Conservation (phyloP, 2,113 vertebrate genomes). For the Epinephelus cyanopodus region DNA sequence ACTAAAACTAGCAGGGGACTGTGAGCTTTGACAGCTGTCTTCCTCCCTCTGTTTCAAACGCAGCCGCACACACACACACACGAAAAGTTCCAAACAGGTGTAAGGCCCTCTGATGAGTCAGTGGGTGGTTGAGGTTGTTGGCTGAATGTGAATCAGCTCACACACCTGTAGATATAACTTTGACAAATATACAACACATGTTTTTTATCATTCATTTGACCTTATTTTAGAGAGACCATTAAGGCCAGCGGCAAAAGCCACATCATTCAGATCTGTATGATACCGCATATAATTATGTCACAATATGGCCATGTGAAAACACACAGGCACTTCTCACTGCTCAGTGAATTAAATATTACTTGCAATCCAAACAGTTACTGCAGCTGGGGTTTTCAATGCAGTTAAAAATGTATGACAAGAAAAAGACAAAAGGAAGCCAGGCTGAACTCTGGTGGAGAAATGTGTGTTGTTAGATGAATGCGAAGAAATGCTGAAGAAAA, state of each 20-base stretch:
- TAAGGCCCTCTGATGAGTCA: conserved; percentile 44
- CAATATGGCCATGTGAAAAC: background rate
- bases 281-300: background rate
- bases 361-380: background rate
- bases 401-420: background rate
- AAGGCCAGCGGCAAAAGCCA: background rate
- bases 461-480: background rate
- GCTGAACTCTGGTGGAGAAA: background rate
- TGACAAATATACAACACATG: background rate
- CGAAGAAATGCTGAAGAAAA: background rate
- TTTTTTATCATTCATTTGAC: conserved; percentile 12
- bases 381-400: background rate
- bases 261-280: background rate
- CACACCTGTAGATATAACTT: conserved; percentile 11
- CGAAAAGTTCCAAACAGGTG: conserved; percentile 54
- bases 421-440: background rate
- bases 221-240: background rate
- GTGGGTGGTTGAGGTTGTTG: conserved; percentile 47
- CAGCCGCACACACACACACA: conserved; percentile 15
- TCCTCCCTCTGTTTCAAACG: conserved; percentile 48
- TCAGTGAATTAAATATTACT: background rate
- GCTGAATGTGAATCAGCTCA: conserved; percentile 30
- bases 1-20: conserved; percentile 73
- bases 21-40: conserved; percentile 80
- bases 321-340: background rate